Base-by-base conservation (phyloP, 2,113 vertebrate species). In the Stegostoma tigrinum region DNA sequence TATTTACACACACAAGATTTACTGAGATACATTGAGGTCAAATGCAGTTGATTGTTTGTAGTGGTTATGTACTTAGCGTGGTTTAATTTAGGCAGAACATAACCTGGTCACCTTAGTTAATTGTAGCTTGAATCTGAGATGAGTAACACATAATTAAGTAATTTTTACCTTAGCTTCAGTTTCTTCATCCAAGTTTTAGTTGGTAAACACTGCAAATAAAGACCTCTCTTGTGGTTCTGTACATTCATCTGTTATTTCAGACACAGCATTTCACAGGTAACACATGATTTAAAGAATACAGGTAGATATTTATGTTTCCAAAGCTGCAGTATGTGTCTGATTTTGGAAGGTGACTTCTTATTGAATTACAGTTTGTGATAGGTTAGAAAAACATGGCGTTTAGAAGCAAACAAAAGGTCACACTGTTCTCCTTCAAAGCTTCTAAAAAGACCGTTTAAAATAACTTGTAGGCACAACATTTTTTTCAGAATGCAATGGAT, bases 61-160 rank as follows among this genome's bases (percentile, higher is more conserved):
- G 2, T 66, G 34, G 38, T 93, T 93, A 64, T 66, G n/a, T 7
- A 38, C 61, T 93, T 38, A 42, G 6, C 89, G 42, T 93, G 61
- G 15, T 64, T 93, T 93, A 93, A 66, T 93, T 93, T 66, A 34
- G 30, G 24, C 48, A 90, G 52, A 90, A 90, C 10, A 61, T 90
- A 61, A 90, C 61, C 45, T 55, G 86, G 48, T 89, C 45, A 89
- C 87, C 52, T 61, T 90, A 14, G 27, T 19, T 90, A 90, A 90
- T 90, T 90, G 52, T n/a, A 90, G 87, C 87, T 90, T 55, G 52
- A 52, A 90, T 90, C n/a, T 90, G 30, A 90, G 87, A 34, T 55
- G 14, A 34, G 52, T 1, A 90, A 24, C 87, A 24, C 30, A 61
- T 90, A 61, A 90, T 90, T 90, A 64, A 90, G 52, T 52, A 90